Evolutionary conservation across 2,113 vertebrate genomes (phyloP).

Genomic region (Mustelus asterias): DNA sequence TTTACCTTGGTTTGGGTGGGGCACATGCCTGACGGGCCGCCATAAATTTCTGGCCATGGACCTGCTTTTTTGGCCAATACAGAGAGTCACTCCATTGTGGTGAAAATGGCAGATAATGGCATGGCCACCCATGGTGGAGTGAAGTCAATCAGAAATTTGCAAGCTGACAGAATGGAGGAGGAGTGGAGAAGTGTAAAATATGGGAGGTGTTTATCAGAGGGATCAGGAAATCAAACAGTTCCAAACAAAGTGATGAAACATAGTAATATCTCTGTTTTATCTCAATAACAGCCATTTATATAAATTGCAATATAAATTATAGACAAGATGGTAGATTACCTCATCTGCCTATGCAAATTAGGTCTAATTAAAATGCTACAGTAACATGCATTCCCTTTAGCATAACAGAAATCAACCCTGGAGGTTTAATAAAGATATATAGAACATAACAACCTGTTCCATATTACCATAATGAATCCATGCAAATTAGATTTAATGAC

Average conservation of each 20-base stretch:
- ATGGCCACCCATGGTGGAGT: not conserved
- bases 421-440: slow-evolving; percentile 29
- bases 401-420: slow-evolving; percentile 27
- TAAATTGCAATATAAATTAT: not conserved
- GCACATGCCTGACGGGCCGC: too few relatives aligned
- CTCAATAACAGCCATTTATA: not conserved
- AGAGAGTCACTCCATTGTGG: too few relatives aligned
- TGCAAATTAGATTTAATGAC: slow-evolving; percentile 34
- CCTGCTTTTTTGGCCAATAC: not conserved
- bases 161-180: not conserved
- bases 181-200: not conserved
- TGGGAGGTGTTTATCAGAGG: not conserved
- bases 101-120: not conserved
- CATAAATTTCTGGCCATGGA: not conserved
- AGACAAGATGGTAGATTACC: not conserved
- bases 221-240: not conserved
- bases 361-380: slow-evolving; percentile 17
- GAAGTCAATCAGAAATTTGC: not conserved
- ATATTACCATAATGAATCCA: not conserved
- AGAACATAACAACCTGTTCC: not conserved
- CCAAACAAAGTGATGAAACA: not conserved
- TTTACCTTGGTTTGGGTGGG: too few relatives aligned
- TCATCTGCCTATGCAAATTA: not conserved
- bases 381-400: not conserved
- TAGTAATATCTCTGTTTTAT: not conserved